Evolutionary conservation across 2,113 vertebrate species (phyloP), one percentile per base, ranked within the genome.

Genomic region (Mormoops blainvillei): DNA sequence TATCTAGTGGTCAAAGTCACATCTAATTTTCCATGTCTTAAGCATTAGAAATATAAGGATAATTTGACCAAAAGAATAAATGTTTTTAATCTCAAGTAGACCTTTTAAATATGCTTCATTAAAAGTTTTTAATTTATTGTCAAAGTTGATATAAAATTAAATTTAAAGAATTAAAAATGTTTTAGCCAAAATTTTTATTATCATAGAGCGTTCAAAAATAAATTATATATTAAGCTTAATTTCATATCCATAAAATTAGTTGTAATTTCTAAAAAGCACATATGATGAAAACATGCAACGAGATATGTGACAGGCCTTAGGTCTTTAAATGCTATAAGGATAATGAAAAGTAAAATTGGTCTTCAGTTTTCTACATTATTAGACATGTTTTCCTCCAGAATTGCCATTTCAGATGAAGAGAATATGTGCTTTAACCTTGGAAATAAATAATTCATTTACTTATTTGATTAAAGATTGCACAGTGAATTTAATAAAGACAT

Each of bases 371-470:
- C 18, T 74, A 36, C 24, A 50, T 84, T 85, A 81, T 88, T 91
- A 67, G 82, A 76, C 16, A 80, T 67, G 3, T 68, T 94, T 93
- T 68, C 43, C 26, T 83, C 50, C n/a, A 56, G 36, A 95, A 74
- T 4, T 68, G 74, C 16, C 80, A 96, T 84, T 83, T 31, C 22
- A 74, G 41, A 18, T 87, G n/a, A 96, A 71, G 52, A 88, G 24
- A 78, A 68, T 54, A 1, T 85, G 18, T 94, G 54, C 20, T 76
- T 96, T 90, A 86, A 84, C 22, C 80, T 85, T 95, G 28, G 63
- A 92, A 97, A 94, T 93, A 94, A 95, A 94, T 94, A 92, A 96
- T 92, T 56, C 33, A 85, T 76, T 96, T 58, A 84, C 84, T 96
- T 96, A 96, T 95, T 97, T 97, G 86, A 95, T 96, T 96, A 92